phyloP scores from a whole-genome alignment of 2,113 vertebrate genomes.

The Fukomys damarensis region DNA sequence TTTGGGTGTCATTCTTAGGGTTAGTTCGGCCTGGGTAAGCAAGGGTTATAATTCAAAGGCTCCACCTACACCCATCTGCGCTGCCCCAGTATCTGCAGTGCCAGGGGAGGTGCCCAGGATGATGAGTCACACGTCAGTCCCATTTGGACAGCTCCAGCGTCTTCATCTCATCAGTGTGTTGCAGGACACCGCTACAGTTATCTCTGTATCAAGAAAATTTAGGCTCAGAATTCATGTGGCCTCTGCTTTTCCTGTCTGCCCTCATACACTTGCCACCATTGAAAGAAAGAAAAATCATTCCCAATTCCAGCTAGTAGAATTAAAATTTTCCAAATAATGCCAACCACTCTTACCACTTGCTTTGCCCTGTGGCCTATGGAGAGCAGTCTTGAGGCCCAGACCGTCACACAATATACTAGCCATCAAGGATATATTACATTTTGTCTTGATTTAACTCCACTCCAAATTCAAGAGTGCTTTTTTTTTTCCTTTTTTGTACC shows the following conservation, averaged over 20 bases:
- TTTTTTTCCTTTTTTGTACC: too few species aligned
- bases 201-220: constrained; percentile 49
- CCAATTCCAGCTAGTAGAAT: not conserved
- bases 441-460: not conserved
- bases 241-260: constrained; percentile 39
- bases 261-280: constrained; percentile 28
- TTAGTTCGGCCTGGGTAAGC: not conserved
- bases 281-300: constrained; percentile 1
- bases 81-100: not conserved
- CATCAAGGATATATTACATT: not conserved
- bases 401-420: not conserved
- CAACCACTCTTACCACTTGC: not conserved
- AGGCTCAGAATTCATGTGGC: not conserved
- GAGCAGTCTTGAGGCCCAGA: not conserved
- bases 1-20: not conserved
- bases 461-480: not conserved
- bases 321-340: not conserved
- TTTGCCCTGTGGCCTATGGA: not conserved
- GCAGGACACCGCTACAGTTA: not conserved
- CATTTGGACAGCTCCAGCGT: not conserved
- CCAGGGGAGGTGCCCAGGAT: not conserved
- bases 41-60: not conserved
- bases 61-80: not conserved
- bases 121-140: constrained; percentile 35
- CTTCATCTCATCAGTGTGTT: constrained; percentile 42